Percentiles rank a stretch among this genome's conserved stretches.
These are phyloP conservation scores for Sylvia atricapilla DNA, from an alignment of 2,113 vertebrate species.

Conservation along the genomic window DNA sequence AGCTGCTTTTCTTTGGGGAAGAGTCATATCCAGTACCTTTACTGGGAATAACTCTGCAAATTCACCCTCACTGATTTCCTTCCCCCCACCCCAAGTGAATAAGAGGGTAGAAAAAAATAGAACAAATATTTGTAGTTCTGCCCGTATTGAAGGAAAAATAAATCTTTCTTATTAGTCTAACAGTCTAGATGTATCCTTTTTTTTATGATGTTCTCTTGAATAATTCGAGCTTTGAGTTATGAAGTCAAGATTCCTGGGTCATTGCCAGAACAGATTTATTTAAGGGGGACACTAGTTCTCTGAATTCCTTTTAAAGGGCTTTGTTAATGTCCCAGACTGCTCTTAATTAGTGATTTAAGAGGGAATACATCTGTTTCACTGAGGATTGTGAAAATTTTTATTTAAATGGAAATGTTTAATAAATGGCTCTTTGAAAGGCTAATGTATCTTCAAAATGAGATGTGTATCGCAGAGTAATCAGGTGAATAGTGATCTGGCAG, in stretches of 20 bases:
- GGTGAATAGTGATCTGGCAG: not conserved
- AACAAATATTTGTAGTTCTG: conserved; percentile 35
- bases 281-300: conserved; percentile 11
- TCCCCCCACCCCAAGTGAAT: not conserved
- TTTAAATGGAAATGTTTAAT: conserved; percentile 28
- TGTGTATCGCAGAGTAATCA: not conserved
- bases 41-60: not conserved
- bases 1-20: conserved; percentile 15
- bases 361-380: conserved; percentile 44
- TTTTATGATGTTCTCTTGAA: conserved; percentile 15
- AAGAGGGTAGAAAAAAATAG: not conserved
- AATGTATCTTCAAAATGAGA: conserved; percentile 29
- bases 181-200: not conserved
- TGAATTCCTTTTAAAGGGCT: conserved; percentile 57
- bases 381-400: conserved; percentile 55
- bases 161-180: conserved; percentile 11
- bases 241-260: conserved; percentile 39
- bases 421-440: conserved; percentile 30
- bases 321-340: conserved; percentile 19
- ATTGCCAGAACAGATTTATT: conserved; percentile 58
- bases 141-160: not conserved
- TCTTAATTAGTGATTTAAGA: conserved; percentile 64
- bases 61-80: not conserved
- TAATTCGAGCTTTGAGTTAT: conserved; percentile 57
- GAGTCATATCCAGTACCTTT: not conserved